Base-by-base conservation (phyloP, 2,797 vertebrate genomes). In the Karalla daura region DNA sequence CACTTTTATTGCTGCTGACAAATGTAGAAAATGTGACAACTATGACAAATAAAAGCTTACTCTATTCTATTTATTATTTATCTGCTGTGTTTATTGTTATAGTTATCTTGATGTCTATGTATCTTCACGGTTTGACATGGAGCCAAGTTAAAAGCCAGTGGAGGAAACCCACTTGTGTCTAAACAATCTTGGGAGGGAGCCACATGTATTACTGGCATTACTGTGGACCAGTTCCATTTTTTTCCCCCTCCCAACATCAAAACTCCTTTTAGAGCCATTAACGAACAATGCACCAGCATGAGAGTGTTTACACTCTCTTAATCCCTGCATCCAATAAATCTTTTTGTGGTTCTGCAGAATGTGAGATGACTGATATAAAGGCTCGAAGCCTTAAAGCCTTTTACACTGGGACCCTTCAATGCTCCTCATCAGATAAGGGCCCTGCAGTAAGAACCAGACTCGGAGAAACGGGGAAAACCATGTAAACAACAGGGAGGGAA, bases 401-500 rank as follows among this genome's bases (percentile, higher is more conserved):
- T 11, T 15, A 72, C 37, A 55, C 5, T 5, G 2, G 64, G 25
- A 51, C 17, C 61, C 27, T 40, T 45, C 6, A n/a, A 14, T 44
- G 14, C 54, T 20, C 18, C 15, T 13, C 14, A 62, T 51, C 55
- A 41, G 27, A 62, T 5, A 40, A 14, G 13, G 44, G 25, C 17
- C 14, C 21, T 49, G 12, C 30, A 66, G 46, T 39, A 62, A 35
- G 51, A 66, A 15, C 4, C 25, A 25, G 37, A 13, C 20, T 2
- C 27, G 44, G 36, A 43, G 15, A 59, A 21, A 39, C 37, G 6
- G 24, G 62, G 25, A 71, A 66, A 74, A 74, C 7, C 8, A 81
- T 55, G 53, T 56, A 58, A 83, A 84, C 36, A 74, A 37, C 44
- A 44, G 13, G 8, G 32, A 53, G 41, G 13, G 8, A 36, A 53